Percentiles rank a stretch among this genome's conserved stretches.
Conservation (phyloP, 2,888 invertebrate species). For the Ophonus ardosiacus region DNA sequence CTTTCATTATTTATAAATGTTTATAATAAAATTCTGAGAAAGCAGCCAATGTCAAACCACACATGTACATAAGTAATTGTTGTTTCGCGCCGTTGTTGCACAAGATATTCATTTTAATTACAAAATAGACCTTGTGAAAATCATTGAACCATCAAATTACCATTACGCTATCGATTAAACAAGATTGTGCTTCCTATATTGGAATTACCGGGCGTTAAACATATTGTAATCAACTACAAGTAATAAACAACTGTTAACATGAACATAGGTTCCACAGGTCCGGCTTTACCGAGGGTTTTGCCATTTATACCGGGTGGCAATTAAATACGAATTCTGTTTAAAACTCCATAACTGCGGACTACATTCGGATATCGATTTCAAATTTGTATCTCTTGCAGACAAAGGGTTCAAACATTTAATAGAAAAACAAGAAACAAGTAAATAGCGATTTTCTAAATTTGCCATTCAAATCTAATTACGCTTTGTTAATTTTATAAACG, state of each 20-base stretch:
- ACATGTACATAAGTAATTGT: neutral
- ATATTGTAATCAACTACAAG: neutral
- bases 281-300: too few species aligned
- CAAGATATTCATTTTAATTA: slow-evolving; percentile 46
- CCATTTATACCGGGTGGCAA: too few species aligned
- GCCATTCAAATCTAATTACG: too few species aligned
- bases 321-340: too few species aligned
- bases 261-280: too few species aligned
- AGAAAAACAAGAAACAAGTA: too few species aligned
- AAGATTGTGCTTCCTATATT: slow-evolving; percentile 1
- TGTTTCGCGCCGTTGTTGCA: slow-evolving; percentile 8
- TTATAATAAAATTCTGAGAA: neutral
- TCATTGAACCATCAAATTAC: slow-evolving; percentile 54
- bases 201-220: neutral
- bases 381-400: too few species aligned
- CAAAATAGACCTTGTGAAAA: slow-evolving; percentile 40
- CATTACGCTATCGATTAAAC: neutral
- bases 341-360: too few species aligned
- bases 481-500: too few species aligned
- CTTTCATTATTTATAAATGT: slow-evolving; percentile 46
- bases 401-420: too few species aligned
- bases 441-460: too few species aligned
- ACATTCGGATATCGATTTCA: too few species aligned
- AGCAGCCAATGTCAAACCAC: slow-evolving; percentile 22
- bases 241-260: neutral